These are phyloP conservation scores for Helleia helle DNA, from an alignment of 2,888 invertebrate species.

Conservation along the genomic window DNA sequence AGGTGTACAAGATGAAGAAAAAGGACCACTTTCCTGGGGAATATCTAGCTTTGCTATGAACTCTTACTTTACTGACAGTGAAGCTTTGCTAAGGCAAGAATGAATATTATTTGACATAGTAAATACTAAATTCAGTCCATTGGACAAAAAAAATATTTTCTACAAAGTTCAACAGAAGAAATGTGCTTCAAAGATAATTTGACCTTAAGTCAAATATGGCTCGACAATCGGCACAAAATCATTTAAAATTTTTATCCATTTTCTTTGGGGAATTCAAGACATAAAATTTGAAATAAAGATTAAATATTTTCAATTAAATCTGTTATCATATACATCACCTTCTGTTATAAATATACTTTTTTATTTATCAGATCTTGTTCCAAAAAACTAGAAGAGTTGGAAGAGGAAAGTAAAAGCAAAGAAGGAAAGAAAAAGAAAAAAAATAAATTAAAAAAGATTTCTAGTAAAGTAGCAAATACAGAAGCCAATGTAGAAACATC, in stretches of 20 bases:
- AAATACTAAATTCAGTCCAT: too few species aligned
- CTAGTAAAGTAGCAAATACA: constrained; percentile 56
- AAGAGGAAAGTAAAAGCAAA: constrained; percentile 51
- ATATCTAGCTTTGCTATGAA: constrained; percentile 72
- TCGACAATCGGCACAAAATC: too few species aligned
- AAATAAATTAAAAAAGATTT: constrained; percentile 52
- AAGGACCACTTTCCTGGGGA: constrained; percentile 79
- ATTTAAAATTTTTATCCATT: too few species aligned
- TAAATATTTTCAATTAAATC: too few species aligned
- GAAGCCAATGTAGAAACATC: constrained; percentile 51
- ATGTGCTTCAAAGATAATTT: too few species aligned
- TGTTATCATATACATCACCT: too few species aligned
- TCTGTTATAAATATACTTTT: background rate
- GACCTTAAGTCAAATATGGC: too few species aligned
- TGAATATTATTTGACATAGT: too few species aligned
- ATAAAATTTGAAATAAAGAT: too few species aligned
- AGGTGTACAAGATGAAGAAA: constrained; percentile 68
- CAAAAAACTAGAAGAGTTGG: constrained; percentile 73
- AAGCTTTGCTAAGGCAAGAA: constrained; percentile 70
- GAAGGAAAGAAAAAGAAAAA: constrained; percentile 67
- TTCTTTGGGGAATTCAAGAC: too few species aligned
- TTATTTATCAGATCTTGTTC: constrained; percentile 73
- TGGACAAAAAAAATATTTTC: too few species aligned
- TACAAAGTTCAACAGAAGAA: too few species aligned
- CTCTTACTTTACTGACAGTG: constrained; percentile 71